A percentile compares a stretch with the other conserved stretches of the same genome.
phyloP scores from a whole-genome alignment of 2,113 vertebrate genomes.

The Fregetta grallaria region DNA sequence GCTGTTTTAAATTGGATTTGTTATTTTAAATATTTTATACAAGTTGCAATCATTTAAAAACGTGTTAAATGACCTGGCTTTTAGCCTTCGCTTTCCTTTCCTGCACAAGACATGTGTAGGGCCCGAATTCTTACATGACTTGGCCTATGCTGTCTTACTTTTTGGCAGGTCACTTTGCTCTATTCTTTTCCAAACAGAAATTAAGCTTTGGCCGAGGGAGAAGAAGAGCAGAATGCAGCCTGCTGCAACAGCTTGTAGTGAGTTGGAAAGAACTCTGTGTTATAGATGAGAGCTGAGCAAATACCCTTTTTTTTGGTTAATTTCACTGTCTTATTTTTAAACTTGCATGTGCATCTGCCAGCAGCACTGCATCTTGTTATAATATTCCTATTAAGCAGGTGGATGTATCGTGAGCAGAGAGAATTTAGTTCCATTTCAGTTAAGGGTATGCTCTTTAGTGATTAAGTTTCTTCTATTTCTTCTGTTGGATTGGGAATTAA shows the following conservation, averaged over 20 bases:
- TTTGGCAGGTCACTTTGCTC: slow-evolving; percentile 52
- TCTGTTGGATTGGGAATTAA: background rate
- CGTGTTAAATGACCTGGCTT: background rate
- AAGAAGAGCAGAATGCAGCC: slow-evolving; percentile 56
- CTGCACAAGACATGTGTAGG: background rate
- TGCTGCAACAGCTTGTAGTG: slow-evolving; percentile 63
- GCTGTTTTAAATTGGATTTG: background rate
- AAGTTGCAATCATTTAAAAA: background rate
- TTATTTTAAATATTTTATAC: slow-evolving; percentile 27
- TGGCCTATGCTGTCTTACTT: slow-evolving; percentile 22
- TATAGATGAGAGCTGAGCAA: slow-evolving; percentile 50
- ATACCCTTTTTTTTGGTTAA: slow-evolving; percentile 31
- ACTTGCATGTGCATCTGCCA: slow-evolving; percentile 48
- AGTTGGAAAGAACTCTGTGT: slow-evolving; percentile 63
- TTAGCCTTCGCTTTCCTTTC: background rate
- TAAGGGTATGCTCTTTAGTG: background rate
- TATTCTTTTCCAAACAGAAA: slow-evolving; percentile 61
- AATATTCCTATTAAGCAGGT: slow-evolving; percentile 61
- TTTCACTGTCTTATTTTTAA: slow-evolving; percentile 63
- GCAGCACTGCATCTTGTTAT: slow-evolving; percentile 18
- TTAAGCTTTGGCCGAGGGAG: slow-evolving; percentile 45
- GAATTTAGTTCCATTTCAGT: background rate
- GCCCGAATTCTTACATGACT: slow-evolving; percentile 18
- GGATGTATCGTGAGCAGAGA: background rate
- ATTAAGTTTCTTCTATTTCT: background rate